phyloP scores from a whole-genome alignment of 1,140 invertebrate species.

The Drosophila repletoides region DNA sequence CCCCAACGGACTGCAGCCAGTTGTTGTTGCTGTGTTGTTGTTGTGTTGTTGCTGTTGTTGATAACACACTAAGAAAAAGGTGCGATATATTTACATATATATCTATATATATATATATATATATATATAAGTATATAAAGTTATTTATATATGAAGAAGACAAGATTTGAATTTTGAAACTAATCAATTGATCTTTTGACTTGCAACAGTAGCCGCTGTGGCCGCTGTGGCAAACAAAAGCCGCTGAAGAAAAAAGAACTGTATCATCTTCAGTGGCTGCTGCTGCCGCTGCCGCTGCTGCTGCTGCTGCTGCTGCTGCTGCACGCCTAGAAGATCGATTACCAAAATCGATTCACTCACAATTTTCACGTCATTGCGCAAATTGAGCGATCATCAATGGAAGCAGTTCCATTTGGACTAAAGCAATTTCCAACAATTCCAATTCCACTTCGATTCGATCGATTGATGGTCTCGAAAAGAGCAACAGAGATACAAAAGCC shows the following conservation, averaged over 20 bases:
- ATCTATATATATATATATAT: background rate
- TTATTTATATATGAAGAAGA: conserved; percentile 20
- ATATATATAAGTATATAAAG: background rate
- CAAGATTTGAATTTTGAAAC: conserved; percentile 25
- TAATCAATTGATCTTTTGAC: conserved; percentile 26
- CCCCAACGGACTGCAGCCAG: too few relatives aligned
- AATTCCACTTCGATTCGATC: conserved; percentile 30
- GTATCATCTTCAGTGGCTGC: conserved; percentile 51
- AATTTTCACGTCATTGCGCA: conserved; percentile 78
- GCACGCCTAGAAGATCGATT: conserved; percentile 70
- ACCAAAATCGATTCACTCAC: conserved; percentile 31
- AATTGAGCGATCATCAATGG: conserved; percentile 78
- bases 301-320: background rate
- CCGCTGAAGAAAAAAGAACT: conserved; percentile 35
- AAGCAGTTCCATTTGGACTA: conserved; percentile 11
- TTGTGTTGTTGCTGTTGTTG: too few relatives aligned
- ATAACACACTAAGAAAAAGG: background rate
- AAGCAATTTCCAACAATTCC: background rate
- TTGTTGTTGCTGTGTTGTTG: too few relatives aligned
- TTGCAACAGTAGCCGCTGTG: conserved; percentile 52
- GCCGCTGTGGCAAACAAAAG: conserved; percentile 12
- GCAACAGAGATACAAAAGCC: conserved; percentile 8
- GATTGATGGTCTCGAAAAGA: conserved; percentile 29
- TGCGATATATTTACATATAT: background rate
- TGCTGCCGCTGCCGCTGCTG: too few relatives aligned